Base-by-base conservation (phyloP, 2,113 vertebrate genomes). In the Meriones unguiculatus region DNA sequence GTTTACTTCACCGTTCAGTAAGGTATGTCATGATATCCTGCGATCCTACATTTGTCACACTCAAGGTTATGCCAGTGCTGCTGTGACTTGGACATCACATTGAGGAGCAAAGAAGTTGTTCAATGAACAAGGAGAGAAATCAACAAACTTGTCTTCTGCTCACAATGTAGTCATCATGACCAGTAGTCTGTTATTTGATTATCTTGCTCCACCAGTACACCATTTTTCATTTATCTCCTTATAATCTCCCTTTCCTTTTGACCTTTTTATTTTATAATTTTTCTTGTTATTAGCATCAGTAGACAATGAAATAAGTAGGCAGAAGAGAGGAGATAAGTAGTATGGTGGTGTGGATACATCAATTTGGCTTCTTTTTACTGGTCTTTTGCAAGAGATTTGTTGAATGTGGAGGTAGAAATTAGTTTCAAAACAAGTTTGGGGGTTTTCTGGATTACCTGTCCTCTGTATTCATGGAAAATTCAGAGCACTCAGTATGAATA, bases 361-460 rank as follows among this genome's bases (percentile, higher is more conserved):
- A 4, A 84, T 73, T 91, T 90, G 46, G 25, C 65, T 93, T 97
- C 65, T 91, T 76, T 11, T 73, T 32, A 38, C 35, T 96, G 87
- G 54, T 72, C 57, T 89, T 92, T 81, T 86, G 24, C 41, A 88
- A 76, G 96, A 96, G 59, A 81, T 81, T 96, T 97, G 38, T 77
- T 85, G 80, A 97, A 96, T 75, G 87, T 96, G 46, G 92, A 96
- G 90, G 95, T 95, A 95, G 65, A 97, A 97, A 96, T 46, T 97
- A 77, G 70, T 81, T 97, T 96, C 85, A 93, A 90, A 97, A 97
- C 92, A 97, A 93, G 59, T 95, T 97, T 93, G 76, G 85, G 30
- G 75, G n/a, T 96, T 96, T 97, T 98, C 97, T 92, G 97, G 76
- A 97, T 98, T 97, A 97, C 95, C 88, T 97, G 86, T 92, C 90